phyloP scores from a whole-genome alignment of 35 echinoderm and acorn worm genomes.

The Apostichopus californicus region DNA sequence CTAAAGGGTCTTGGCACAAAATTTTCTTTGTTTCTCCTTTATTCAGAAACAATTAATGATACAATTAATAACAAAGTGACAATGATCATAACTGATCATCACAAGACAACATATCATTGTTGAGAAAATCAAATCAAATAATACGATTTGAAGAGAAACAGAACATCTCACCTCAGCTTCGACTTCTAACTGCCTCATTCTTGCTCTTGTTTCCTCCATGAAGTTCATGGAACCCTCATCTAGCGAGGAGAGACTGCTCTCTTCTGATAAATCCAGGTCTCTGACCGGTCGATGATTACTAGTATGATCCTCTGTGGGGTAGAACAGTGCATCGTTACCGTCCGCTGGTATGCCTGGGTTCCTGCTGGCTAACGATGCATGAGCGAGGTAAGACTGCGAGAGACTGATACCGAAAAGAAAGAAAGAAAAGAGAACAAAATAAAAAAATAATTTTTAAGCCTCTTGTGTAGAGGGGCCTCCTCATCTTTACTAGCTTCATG shows the following conservation, averaged over 20 bases:
- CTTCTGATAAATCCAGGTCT: constrained; percentile 27
- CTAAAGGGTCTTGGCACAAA: too few relatives aligned
- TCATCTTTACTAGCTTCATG: too few relatives aligned
- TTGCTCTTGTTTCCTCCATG: constrained; percentile 75
- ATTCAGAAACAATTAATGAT: too few relatives aligned
- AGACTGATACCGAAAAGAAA: neutral
- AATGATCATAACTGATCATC: too few relatives aligned
- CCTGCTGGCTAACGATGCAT: neutral
- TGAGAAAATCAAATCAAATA: too few relatives aligned
- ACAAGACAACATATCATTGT: too few relatives aligned
- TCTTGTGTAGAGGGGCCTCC: too few relatives aligned
- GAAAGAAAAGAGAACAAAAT: too few relatives aligned
- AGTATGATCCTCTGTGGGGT: neutral
- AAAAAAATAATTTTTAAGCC: too few relatives aligned
- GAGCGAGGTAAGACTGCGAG: neutral
- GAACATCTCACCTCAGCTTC: constrained; percentile 67
- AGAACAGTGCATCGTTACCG: neutral
- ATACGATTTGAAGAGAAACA: too few relatives aligned
- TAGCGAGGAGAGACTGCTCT: constrained; percentile 2
- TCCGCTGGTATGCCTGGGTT: neutral
- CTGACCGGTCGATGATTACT: constrained; percentile 25
- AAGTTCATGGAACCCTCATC: constrained; percentile 40
- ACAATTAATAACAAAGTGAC: too few relatives aligned
- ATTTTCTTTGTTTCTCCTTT: too few relatives aligned
- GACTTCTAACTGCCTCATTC: constrained; percentile 70